Percentiles rank a stretch among this genome's conserved stretches.
Conservation (phyloP, 1,140 invertebrate genomes). For the Antheraea mylitta region DNA sequence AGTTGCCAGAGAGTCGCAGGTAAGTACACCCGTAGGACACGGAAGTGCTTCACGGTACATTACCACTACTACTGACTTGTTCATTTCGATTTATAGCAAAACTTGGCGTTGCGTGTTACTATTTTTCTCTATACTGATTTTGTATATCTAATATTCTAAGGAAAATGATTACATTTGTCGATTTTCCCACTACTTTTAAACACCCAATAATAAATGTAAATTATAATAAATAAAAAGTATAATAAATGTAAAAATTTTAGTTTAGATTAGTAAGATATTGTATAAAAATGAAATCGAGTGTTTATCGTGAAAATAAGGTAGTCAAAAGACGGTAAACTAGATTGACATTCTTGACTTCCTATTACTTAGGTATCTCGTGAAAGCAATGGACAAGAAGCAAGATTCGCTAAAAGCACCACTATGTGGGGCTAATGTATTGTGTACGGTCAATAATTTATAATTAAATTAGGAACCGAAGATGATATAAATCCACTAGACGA, state of each 20-base stretch:
- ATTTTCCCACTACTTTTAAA: not conserved
- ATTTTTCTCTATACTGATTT: no score
- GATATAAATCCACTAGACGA: no score
- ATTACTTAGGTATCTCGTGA: not conserved
- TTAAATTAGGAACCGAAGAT: no score
- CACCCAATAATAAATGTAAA: no score
- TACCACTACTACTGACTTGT: constrained; percentile 7
- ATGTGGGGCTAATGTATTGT: no score
- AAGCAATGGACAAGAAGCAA: not conserved
- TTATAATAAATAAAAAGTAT: no score
- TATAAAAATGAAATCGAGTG: constrained; percentile 1
- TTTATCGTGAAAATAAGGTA: not conserved
- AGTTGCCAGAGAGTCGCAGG: constrained; percentile 23
- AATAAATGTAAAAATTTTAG: no score
- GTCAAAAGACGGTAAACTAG: not conserved
- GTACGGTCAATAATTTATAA: no score
- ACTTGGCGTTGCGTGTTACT: not conserved
- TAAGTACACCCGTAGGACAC: constrained; percentile 24
- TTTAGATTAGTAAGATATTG: not conserved
- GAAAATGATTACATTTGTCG: no score
- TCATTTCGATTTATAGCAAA: not conserved
- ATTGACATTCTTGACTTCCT: not conserved
- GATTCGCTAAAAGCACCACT: no score
- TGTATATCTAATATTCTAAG: no score
- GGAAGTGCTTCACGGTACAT: constrained; percentile 7